Conservation (phyloP, 2,113 vertebrate species). For the Boulengeromyrus knoepffleri region DNA sequence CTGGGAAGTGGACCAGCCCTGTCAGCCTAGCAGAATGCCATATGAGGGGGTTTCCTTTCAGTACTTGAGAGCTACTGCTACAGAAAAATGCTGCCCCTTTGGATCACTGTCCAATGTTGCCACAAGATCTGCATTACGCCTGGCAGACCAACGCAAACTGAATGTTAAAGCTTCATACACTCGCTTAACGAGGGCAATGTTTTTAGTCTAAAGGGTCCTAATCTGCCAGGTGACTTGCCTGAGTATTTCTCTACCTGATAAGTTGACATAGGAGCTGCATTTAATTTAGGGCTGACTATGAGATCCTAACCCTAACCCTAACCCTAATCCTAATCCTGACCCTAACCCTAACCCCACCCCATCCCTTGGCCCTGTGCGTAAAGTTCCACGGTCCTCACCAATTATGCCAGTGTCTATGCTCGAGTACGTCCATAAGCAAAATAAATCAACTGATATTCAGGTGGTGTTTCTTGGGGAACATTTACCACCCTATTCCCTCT, state of each 20-base stretch:
- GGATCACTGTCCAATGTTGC: not conserved
- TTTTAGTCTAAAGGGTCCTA: not conserved
- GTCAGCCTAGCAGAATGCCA: constrained; percentile 29
- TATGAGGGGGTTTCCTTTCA: constrained; percentile 25
- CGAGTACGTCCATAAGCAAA: not conserved
- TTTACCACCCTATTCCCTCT: not conserved
- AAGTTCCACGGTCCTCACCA: constrained; percentile 9
- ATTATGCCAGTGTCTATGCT: constrained; percentile 27
- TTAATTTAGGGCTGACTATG: not conserved
- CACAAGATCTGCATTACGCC: not conserved
- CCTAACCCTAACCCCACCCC: not conserved
- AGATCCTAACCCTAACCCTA: not conserved
- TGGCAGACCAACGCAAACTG: not conserved
- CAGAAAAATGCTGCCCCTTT: not conserved
- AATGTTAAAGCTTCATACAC: not conserved
- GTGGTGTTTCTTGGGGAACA: not conserved
- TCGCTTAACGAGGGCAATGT: not conserved
- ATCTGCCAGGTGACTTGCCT: not conserved
- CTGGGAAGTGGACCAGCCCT: constrained; percentile 14
- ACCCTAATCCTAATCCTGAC: too few relatives aligned
- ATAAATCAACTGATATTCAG: not conserved
- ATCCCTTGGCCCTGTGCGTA: not conserved
- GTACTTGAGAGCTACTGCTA: constrained; percentile 19
- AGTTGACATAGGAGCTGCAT: not conserved
- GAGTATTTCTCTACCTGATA: not conserved